Percentiles rank a stretch among this genome's conserved stretches.
Evolutionary conservation across 2,888 invertebrate genomes (phyloP).

Genomic region (Netelia virgata): DNA sequence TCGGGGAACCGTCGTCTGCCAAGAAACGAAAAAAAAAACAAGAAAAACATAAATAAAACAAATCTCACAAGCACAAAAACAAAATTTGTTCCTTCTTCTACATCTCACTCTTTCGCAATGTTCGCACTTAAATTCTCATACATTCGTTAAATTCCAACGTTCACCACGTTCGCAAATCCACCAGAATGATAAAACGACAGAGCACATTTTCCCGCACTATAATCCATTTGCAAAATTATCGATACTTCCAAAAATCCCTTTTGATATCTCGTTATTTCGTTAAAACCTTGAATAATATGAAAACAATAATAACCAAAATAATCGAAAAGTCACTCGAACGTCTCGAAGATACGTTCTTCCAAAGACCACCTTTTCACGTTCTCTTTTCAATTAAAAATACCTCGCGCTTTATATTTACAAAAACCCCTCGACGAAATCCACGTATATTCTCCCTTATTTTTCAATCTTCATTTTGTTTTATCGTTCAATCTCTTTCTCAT

Average conservation of each 20-base stretch:
- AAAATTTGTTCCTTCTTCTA: background rate
- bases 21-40: background rate
- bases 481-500: background rate
- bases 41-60: background rate
- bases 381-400: no score
- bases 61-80: conserved; percentile 6
- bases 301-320: background rate
- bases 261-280: background rate
- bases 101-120: background rate
- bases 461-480: no score
- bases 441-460: no score
- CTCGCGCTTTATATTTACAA: no score
- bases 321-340: background rate
- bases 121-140: conserved; percentile 6
- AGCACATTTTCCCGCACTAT: conserved; percentile 59
- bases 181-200: conserved; percentile 19
- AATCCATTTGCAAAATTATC: conserved; percentile 23
- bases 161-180: background rate
- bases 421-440: no score
- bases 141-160: background rate
- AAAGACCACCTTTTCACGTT: no score
- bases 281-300: background rate
- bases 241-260: background rate
- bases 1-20: conserved; percentile 8
- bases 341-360: no score